Percentiles rank a stretch among this genome's conserved stretches.
Evolutionary conservation across 2,113 vertebrate genomes (phyloP).

Genomic region (Cercocebus atys): DNA sequence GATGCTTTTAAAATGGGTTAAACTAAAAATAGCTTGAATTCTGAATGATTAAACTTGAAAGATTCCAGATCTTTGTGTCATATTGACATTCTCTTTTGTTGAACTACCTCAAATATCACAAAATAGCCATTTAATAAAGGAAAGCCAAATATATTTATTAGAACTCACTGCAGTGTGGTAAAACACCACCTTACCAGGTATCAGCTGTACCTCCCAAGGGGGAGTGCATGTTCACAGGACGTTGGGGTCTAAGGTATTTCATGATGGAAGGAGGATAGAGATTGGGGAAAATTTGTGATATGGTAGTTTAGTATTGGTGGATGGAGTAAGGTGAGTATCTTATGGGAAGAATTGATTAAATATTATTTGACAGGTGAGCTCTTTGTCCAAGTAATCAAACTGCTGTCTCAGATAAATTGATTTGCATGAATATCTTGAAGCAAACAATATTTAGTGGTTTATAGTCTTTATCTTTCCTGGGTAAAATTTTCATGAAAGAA

Average conservation of each 20-base stretch:
- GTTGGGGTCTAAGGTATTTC: background rate
- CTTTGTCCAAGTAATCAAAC: background rate
- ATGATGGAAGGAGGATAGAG: background rate
- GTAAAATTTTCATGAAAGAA: background rate
- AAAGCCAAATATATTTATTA: background rate
- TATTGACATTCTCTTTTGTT: background rate
- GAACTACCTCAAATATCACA: background rate
- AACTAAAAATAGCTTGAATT: conserved; percentile 43
- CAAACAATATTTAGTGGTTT: background rate
- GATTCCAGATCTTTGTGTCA: conserved; percentile 5
- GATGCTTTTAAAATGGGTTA: conserved; percentile 36
- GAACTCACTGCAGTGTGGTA: background rate
- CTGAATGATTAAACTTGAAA: background rate
- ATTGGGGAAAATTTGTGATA: background rate
- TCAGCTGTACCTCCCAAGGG: background rate
- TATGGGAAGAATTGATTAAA: background rate
- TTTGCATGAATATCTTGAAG: background rate
- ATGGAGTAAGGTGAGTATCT: background rate
- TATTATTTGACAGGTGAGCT: background rate
- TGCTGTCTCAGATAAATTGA: background rate
- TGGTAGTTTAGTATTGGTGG: background rate
- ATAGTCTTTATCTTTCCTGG: background rate
- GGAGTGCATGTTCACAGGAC: background rate
- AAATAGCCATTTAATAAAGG: background rate
- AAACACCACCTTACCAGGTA: background rate